phyloP scores from a whole-genome alignment of 2,888 invertebrate species.

The Drosophila paracracens region DNA sequence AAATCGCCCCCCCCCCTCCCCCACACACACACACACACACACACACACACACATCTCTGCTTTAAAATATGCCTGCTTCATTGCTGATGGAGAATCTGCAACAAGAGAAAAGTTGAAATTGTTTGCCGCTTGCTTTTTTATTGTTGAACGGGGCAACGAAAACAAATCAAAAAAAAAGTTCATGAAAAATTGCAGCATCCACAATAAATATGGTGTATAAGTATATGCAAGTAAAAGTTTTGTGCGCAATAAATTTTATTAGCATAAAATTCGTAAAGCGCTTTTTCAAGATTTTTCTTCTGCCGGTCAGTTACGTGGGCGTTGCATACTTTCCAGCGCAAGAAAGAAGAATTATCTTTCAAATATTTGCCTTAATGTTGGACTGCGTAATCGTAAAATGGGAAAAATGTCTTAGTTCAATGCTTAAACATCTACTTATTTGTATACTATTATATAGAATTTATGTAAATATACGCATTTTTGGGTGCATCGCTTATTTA shows the following conservation, averaged over 20 bases:
- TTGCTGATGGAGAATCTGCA: conserved; percentile 9
- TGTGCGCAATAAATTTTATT: conserved; percentile 64
- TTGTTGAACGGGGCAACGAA: background rate
- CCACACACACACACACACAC: no score
- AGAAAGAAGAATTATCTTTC: conserved; percentile 5
- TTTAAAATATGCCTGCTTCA: conserved; percentile 8
- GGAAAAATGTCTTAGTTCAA: background rate
- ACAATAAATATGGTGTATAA: conserved; percentile 53
- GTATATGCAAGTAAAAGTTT: conserved; percentile 51
- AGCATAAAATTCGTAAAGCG: conserved; percentile 64
- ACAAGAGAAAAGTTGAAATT: conserved; percentile 52
- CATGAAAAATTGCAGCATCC: conserved; percentile 49
- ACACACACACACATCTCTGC: background rate
- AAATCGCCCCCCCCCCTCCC: no score
- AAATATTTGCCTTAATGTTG: conserved; percentile 11
- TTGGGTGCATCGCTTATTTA: background rate
- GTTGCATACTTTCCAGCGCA: conserved; percentile 26
- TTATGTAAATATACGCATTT: background rate
- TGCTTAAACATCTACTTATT: background rate
- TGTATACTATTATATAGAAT: background rate
- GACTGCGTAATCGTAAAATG: conserved; percentile 12
- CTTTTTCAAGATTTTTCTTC: conserved; percentile 49
- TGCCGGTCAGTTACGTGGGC: conserved; percentile 42
- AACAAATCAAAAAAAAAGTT: background rate
- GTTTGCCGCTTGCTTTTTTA: conserved; percentile 40